Conservation (phyloP, 1,140 invertebrate species). For the Drosophila parvula region DNA sequence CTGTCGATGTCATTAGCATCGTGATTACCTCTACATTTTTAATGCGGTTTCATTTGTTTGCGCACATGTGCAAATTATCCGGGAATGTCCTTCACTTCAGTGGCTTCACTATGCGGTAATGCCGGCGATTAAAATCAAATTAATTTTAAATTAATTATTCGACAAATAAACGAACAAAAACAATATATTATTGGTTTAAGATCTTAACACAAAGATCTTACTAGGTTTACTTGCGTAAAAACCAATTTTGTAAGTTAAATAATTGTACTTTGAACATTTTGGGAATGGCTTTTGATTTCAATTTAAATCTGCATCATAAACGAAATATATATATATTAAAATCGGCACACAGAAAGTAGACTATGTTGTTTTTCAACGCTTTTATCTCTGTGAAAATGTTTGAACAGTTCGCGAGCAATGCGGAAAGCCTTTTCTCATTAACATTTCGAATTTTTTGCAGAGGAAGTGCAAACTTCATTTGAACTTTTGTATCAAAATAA, state of each 20-base stretch:
- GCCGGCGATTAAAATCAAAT: constrained; percentile 69
- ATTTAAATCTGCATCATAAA: neutral
- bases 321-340: neutral
- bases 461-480: constrained; percentile 28
- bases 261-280: too few relatives aligned
- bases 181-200: too few relatives aligned
- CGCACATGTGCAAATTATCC: constrained; percentile 56
- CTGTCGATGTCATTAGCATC: constrained; percentile 47
- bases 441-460: constrained; percentile 21
- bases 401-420: constrained; percentile 16
- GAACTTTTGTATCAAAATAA: constrained; percentile 41
- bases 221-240: too few relatives aligned
- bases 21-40: constrained; percentile 67
- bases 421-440: constrained; percentile 18
- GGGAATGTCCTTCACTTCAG: constrained; percentile 13
- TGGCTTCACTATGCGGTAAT: constrained; percentile 21
- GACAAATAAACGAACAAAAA: constrained; percentile 17
- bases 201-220: neutral
- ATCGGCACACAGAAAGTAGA: neutral
- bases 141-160: constrained; percentile 69
- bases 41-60: constrained; percentile 68
- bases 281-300: too few relatives aligned
- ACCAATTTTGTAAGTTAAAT: too few relatives aligned
- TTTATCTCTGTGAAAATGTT: constrained; percentile 24
- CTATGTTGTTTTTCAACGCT: neutral